These are phyloP conservation scores for Platygyra sinensis DNA, from an alignment of 64 coral and sea anemone genomes.

Conservation along the genomic window DNA sequence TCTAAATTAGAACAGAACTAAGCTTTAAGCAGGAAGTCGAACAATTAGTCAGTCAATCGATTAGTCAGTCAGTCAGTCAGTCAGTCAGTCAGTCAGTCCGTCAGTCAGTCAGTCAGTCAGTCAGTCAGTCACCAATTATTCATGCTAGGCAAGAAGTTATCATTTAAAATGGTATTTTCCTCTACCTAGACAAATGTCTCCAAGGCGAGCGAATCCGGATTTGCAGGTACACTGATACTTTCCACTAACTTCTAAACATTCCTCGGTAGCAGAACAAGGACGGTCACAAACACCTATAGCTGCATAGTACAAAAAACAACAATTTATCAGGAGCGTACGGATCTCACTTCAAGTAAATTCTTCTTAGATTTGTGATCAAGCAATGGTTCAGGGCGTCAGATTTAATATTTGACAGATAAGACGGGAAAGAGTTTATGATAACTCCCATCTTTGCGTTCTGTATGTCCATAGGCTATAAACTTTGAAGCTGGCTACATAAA, in stretches of 20 bases:
- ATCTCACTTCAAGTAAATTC: too few species aligned
- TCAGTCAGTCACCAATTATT: neutral
- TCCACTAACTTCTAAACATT: slow-evolving; percentile 55
- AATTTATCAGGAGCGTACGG: too few species aligned
- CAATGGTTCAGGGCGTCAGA: too few species aligned
- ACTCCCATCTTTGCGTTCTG: neutral
- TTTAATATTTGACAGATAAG: too few species aligned
- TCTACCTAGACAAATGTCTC: slow-evolving; percentile 34
- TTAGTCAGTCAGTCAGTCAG: neutral
- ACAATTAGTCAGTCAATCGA: neutral
- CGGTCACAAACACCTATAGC: slow-evolving; percentile 16
- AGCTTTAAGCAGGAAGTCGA: neutral
- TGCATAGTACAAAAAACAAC: neutral
- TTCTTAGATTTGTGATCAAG: too few species aligned
- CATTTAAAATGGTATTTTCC: neutral
- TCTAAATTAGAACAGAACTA: neutral
- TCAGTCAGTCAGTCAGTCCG: neutral
- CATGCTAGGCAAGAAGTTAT: neutral
- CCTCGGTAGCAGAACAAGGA: slow-evolving; percentile 35
- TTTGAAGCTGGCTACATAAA: neutral
- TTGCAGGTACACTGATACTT: slow-evolving; percentile 64
- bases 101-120: neutral
- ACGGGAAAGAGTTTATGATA: too few species aligned
- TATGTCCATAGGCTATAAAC: neutral
- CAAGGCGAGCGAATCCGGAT: slow-evolving; percentile 11